Base-by-base conservation (phyloP, 2,797 vertebrate species). In the Pyrocephalus nanus region DNA sequence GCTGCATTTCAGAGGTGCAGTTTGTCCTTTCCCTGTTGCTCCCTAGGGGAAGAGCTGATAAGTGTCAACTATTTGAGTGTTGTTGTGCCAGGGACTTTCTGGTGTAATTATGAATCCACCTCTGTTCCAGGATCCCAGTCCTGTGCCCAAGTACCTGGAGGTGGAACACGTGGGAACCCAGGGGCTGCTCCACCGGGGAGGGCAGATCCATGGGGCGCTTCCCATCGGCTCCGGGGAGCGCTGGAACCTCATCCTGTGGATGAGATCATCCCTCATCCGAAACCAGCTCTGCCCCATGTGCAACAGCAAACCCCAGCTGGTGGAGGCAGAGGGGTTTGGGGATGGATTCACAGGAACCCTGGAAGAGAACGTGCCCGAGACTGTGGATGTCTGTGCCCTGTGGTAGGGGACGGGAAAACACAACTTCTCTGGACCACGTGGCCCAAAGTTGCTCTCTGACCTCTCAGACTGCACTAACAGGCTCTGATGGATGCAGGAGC, bases 161-260 rank as follows among this genome's bases (percentile, higher is more conserved):
- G 98, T 99, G 4, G 95, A 98, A 34, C 99, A 99, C 8, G 40
- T 95, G 23, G 92, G 97, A 11, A 94, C 97, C 1, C 97, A 98
- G 48, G 99, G 98, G 23, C 85, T 99, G 93, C 97, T 99, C 34
- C 99, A 99, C 93, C 98, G 98, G 5, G 99, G 99, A 2, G 99
- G 99, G 61, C 99, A 99, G 86, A 98, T 99, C 97, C 99, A 99
- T 0, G 99, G 99, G 6, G 99, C 99, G 0, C 97, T 99, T 87
- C 98, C 99, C 88, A 98, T 99, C 86, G 96, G 97, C 57, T 98
- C 98, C 0, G 99, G 99, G 4, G 98, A 99, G 78, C 99, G 99
- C 75, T 99, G 99, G 98, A 99, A 99, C 96, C 98, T 99, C 54
- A 98, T 99, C 13, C 3, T 99, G 53, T 99, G 99, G 99, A 99